These are phyloP conservation scores for Helogale parvula DNA, from an alignment of 2,113 vertebrate species.

Conservation along the genomic window DNA sequence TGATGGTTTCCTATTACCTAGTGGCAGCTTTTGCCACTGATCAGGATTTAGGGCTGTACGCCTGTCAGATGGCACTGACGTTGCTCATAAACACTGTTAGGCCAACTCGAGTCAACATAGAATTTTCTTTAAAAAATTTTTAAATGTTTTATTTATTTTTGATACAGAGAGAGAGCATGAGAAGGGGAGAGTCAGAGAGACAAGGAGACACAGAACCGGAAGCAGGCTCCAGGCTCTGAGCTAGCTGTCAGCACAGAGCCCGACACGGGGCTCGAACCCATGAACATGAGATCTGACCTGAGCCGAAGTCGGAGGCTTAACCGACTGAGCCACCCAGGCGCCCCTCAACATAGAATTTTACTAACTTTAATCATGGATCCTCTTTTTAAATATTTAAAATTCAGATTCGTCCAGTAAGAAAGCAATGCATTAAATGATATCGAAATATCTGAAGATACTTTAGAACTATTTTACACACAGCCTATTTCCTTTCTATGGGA, in stretches of 20 bases:
- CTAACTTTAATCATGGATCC: neutral
- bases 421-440: neutral
- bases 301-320: too few species aligned
- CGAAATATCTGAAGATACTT: conserved; percentile 14
- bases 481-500: neutral
- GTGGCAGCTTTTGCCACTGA: neutral
- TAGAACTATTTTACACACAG: conserved; percentile 8
- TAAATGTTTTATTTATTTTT: too few species aligned
- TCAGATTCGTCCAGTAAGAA: conserved; percentile 17
- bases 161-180: too few species aligned
- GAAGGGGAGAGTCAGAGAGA: too few species aligned
- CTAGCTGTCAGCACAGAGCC: too few species aligned
- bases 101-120: neutral
- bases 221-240: too few species aligned
- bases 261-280: too few species aligned
- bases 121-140: too few species aligned
- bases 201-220: too few species aligned
- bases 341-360: neutral
- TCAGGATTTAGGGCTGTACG: neutral
- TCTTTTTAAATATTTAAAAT: conserved; percentile 32
- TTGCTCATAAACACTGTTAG: neutral
- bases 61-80: neutral
- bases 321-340: too few species aligned
- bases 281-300: too few species aligned
- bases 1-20: neutral